phyloP scores from a whole-genome alignment of 2,888 invertebrate species.

The Euclidia mi region DNA sequence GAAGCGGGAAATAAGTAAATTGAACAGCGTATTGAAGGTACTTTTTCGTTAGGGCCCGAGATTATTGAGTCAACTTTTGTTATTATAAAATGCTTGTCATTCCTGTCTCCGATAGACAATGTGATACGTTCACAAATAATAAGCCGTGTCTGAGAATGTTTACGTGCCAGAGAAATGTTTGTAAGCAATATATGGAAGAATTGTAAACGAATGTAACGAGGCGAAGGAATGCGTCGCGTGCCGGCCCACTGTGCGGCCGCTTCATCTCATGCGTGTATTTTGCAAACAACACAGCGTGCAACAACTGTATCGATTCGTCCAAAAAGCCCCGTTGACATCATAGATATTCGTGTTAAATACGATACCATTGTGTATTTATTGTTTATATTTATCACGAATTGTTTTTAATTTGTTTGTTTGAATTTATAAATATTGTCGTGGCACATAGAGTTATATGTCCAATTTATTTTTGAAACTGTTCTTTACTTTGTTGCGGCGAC shows the following conservation, averaged over 20 bases:
- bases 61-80: conserved; percentile 27
- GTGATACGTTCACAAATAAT: conserved; percentile 66
- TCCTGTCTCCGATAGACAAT: conserved; percentile 61
- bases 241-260: conserved; percentile 36
- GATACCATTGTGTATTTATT: conserved; percentile 29
- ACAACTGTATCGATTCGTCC: conserved; percentile 34
- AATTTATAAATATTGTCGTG: too few relatives aligned
- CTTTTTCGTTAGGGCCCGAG: neutral
- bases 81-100: conserved; percentile 59
- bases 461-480: too few relatives aligned
- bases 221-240: conserved; percentile 65
- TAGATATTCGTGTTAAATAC: conserved; percentile 39
- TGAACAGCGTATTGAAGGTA: too few relatives aligned
- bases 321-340: conserved; percentile 37
- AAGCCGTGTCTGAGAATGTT: conserved; percentile 63
- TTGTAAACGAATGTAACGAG: conserved; percentile 71
- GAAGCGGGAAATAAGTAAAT: too few relatives aligned
- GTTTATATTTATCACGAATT: conserved; percentile 21
- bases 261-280: conserved; percentile 47
- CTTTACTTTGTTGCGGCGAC: too few relatives aligned
- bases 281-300: conserved; percentile 43
- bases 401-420: too few relatives aligned
- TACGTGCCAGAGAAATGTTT: conserved; percentile 71
- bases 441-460: too few relatives aligned
- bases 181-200: conserved; percentile 78